A percentile compares a stretch with the other conserved stretches of the same genome.
Conservation (phyloP, 1,140 invertebrate genomes). For the Meloidogyne hapla region DNA sequence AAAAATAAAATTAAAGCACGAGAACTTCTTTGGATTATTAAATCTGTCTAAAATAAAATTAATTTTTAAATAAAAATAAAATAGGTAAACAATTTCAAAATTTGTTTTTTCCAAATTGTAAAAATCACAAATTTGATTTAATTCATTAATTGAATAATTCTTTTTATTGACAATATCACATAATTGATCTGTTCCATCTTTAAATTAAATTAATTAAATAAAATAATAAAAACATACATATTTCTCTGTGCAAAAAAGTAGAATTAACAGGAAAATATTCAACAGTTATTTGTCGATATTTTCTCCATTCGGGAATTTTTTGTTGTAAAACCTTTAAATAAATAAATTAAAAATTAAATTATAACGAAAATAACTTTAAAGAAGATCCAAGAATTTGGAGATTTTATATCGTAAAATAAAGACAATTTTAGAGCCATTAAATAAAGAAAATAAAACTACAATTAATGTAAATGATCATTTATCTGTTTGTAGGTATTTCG, state of each 20-base stretch:
- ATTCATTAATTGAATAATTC: conserved; percentile 16
- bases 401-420: conserved; percentile 26
- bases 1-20: conserved; percentile 17
- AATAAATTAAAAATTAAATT: neutral
- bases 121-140: conserved; percentile 24
- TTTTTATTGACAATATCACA: conserved; percentile 6
- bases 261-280: conserved; percentile 21
- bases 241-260: conserved; percentile 8
- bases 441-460: neutral
- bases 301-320: conserved; percentile 22
- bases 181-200: neutral
- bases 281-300: neutral
- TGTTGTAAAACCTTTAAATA: conserved; percentile 11
- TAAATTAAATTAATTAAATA: neutral
- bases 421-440: conserved; percentile 22
- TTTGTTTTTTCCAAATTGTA: conserved; percentile 19
- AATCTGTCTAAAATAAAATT: conserved; percentile 17
- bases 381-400: conserved; percentile 28
- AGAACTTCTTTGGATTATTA: neutral
- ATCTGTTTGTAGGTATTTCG: no score
- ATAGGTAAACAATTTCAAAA: conserved; percentile 21
- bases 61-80: neutral
- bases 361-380: conserved; percentile 14
- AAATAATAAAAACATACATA: neutral
- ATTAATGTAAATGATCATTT: no score